Evolutionary conservation across 2,797 vertebrate genomes (phyloP).

Genomic region (Sphenopsis melanotis): DNA sequence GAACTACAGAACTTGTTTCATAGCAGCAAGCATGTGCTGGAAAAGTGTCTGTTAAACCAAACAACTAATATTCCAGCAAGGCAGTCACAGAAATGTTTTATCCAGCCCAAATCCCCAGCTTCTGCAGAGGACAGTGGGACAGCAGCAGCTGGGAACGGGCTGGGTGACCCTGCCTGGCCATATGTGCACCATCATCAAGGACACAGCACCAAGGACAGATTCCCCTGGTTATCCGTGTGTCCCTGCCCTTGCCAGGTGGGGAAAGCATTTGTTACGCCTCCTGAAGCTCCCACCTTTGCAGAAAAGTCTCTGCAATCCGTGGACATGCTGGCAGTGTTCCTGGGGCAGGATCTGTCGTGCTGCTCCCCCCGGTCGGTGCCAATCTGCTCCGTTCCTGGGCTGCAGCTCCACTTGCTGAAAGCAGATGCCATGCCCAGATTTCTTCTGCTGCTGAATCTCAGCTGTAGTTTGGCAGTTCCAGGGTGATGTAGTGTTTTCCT

Average conservation of each 20-base stretch:
- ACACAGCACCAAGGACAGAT: not conserved
- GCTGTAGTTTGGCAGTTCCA: slow-evolving; percentile 38
- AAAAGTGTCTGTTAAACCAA: not conserved
- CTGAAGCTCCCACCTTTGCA: not conserved
- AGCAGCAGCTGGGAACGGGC: not conserved
- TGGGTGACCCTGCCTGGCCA: not conserved
- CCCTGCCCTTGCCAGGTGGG: slow-evolving; percentile 20
- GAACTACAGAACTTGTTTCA: not conserved
- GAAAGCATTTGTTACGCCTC: not conserved
- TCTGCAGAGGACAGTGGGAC: not conserved
- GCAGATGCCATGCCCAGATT: slow-evolving; percentile 44
- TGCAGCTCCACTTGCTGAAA: slow-evolving; percentile 3
- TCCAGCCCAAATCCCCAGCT: not conserved
- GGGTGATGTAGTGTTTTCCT: slow-evolving; percentile 20
- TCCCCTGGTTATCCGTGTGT: not conserved
- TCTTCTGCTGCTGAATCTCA: slow-evolving; percentile 44
- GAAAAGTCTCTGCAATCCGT: not conserved
- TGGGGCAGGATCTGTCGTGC: not conserved
- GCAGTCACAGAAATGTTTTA: not conserved
- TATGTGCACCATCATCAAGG: not conserved
- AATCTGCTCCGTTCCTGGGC: not conserved
- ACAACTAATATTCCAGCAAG: not conserved
- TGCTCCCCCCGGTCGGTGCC: not conserved
- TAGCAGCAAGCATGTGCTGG: not conserved
- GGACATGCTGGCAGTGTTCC: not conserved